phyloP scores from a whole-genome alignment of 2,888 invertebrate species.

The Tortricodes alternella region DNA sequence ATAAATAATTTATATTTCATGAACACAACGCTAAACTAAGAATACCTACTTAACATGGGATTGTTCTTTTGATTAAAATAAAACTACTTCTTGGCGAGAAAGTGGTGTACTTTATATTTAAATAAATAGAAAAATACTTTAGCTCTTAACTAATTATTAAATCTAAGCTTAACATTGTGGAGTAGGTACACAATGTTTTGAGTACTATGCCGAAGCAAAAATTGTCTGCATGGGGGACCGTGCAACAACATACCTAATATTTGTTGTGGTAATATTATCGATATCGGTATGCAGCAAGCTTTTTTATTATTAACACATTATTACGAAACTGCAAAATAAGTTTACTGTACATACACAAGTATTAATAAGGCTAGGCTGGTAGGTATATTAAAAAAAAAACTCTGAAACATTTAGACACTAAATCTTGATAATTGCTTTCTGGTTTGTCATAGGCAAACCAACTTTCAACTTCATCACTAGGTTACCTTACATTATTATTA shows the following conservation, averaged over 20 bases:
- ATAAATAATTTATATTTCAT: conserved; percentile 61
- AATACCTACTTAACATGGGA: not conserved
- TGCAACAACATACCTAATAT: too few species aligned
- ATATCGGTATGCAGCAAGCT: too few species aligned
- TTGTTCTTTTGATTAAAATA: conserved; percentile 10
- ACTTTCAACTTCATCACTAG: not conserved
- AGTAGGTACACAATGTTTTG: not conserved
- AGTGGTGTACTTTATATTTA: not conserved
- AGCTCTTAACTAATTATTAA: conserved; percentile 51
- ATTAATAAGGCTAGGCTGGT: too few species aligned
- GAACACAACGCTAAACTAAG: conserved; percentile 49
- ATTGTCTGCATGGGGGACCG: too few species aligned
- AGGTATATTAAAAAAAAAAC: not conserved
- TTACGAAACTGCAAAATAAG: too few species aligned
- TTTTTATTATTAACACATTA: too few species aligned
- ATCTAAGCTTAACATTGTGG: conserved; percentile 39
- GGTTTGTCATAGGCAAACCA: not conserved
- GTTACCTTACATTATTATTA: not conserved
- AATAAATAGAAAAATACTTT: conserved; percentile 65
- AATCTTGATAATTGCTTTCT: not conserved
- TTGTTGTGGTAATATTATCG: too few species aligned
- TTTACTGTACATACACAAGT: too few species aligned
- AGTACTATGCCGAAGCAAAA: conserved; percentile 3
- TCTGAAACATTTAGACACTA: not conserved
- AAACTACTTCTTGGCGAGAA: not conserved